Conservation (phyloP, 2,113 vertebrate species). For the Capra hircus region DNA sequence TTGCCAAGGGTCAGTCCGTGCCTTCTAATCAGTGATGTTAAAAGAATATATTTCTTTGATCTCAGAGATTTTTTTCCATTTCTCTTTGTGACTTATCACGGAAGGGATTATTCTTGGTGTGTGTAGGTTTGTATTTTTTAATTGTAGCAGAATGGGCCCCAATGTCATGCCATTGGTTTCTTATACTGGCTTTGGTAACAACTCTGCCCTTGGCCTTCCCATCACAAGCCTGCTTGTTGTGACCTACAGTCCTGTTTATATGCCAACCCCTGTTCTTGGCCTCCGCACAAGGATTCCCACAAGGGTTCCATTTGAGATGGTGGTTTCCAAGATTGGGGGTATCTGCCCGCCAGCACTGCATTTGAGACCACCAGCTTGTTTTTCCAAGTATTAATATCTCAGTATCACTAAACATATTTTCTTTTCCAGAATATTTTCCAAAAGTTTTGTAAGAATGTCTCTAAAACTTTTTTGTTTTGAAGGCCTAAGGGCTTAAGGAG, state of each 20-base stretch:
- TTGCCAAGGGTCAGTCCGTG: background rate
- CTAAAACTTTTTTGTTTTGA: conserved; percentile 49
- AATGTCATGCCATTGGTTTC: background rate
- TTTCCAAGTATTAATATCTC: conserved; percentile 62
- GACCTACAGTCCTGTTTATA: conserved; percentile 28
- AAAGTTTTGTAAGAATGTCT: conserved; percentile 60
- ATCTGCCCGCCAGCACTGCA: conserved; percentile 33
- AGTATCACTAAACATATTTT: conserved; percentile 64
- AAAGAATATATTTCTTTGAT: background rate
- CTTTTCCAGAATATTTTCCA: conserved; percentile 66
- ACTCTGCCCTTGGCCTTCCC: background rate
- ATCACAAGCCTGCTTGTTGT: background rate
- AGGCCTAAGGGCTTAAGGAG: background rate
- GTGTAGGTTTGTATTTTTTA: background rate
- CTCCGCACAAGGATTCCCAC: conserved; percentile 56
- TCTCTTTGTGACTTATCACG: background rate
- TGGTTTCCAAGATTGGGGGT: conserved; percentile 43
- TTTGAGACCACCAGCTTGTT: conserved; percentile 70
- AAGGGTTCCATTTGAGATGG: conserved; percentile 51
- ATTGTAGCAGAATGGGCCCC: background rate
- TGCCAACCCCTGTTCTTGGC: conserved; percentile 66
- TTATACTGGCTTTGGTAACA: background rate
- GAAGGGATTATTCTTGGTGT: background rate
- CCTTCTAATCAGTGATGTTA: background rate
- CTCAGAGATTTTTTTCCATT: background rate